Base-by-base conservation (phyloP, 2,888 invertebrate genomes). In the Adineta ricciae region DNA sequence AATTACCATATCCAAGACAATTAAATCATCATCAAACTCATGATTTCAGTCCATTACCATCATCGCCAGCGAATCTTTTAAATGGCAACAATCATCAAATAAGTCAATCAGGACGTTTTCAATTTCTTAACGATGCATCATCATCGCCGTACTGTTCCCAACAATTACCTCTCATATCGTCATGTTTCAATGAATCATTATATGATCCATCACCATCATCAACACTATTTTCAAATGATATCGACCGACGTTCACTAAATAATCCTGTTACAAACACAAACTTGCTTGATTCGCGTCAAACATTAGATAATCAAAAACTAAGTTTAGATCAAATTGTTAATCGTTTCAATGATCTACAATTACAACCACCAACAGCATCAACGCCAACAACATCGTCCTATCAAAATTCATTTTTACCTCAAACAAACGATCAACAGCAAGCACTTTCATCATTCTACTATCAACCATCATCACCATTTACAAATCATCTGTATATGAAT, bases 311-410 rank as follows among this genome's bases (percentile, higher is more conserved):
- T 64, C 64, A 64, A 64, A 64, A 64, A 64, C 32, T 64, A 64
- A 64, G 64, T 64, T 64, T 64, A 64, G 64, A 64, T 64, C 64
- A 64, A 64, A 64, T 64, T 27, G 64, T 64, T 64, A 64, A 64
- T 64, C 64, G 64, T 64, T 64, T 64, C 19, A 64, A 64, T 64
- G 64, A 64, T 64, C 64, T 64, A 36, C 64, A 64, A 64, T 36
- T 64, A 36, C 64, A 64, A 64, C 64, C 64, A 32, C 64, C 64
- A 64, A 4, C 64, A 64, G 1, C 32, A 8, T 19, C 64, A 14
- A 16, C 64, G 8, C 27, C 64, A 64, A 32, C 64, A 19, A 32
- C 64, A 5, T 52, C 52, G 2, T 21, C 21, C 2, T 64, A 32
- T 64, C 64, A 16, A 32, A 64, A 64, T 64, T 64, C 64, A 64